Base-by-base conservation (phyloP, 2,888 invertebrate genomes). In the Thelaira solivaga region DNA sequence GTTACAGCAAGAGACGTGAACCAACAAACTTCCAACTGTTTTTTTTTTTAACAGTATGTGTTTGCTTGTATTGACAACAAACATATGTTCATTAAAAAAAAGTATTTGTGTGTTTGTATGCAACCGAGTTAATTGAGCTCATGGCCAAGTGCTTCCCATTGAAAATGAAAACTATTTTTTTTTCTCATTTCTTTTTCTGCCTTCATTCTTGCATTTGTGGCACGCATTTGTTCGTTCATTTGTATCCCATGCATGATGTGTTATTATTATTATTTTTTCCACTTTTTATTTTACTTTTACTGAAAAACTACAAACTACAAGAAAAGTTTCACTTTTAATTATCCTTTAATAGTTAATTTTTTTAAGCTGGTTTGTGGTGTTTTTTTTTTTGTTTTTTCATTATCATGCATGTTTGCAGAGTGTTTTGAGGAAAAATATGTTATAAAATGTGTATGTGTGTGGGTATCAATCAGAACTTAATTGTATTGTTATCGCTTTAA, bases 161-260 rank as follows among this genome's bases (percentile, higher is more conserved):
- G 78, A 64, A 76, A 81, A 81, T 81, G 76, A 81, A 81, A 79
- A 80, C 79, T 81, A 74, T 76, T 41, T 74, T 78, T 73, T 77
- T n/a, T n/a, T n/a, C n/a, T n/a, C n/a, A 43, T 74, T 78, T 68
- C 65, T 65, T 22, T 45, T 31, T 41, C 11, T 53, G 41, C 24
- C 16, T 36, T 31, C 2, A 3, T 31, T 16, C 13, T 6, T 69
- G 55, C 57, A 22, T 39, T 39, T 39, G 13, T 41, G 41, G 41
- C 4, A 31, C 51, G 22, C 57, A 26, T 41, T 51, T 45, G 41
- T 55, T n/a, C n/a, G 55, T 72, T 68, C 36, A 31, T 49, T 49
- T 71, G 26, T 68, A 72, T 73, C 67, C 61, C 64, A 84, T 69
- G 74, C 34, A 5, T 67, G 61, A 75, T 74, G 75, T 71, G 74